phyloP scores from a whole-genome alignment of 2,113 vertebrate species.

The Pipa parva region DNA sequence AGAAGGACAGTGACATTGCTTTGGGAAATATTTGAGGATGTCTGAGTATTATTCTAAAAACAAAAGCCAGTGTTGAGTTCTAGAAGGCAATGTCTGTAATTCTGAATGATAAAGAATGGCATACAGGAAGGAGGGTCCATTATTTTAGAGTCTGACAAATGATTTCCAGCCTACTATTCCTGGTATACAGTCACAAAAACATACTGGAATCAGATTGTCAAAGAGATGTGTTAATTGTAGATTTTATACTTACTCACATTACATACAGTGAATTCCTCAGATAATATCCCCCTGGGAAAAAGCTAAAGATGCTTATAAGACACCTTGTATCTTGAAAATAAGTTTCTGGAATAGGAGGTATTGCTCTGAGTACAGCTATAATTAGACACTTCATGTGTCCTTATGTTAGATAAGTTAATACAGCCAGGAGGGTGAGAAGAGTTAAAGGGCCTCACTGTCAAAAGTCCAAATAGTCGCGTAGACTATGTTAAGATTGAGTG shows the following conservation, averaged over 20 bases:
- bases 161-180: background rate
- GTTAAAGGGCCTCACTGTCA: no score
- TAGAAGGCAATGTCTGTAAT: background rate
- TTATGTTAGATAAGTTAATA: background rate
- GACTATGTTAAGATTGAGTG: no score
- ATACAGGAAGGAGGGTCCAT: background rate
- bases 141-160: background rate
- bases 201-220: background rate
- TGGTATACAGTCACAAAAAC: conserved; percentile 1
- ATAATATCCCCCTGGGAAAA: background rate
- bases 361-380: background rate
- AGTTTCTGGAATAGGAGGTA: background rate
- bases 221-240: conserved; percentile 5
- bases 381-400: background rate
- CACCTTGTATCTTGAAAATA: background rate
- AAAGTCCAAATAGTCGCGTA: no score
- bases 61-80: no score
- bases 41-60: no score
- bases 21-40: no score
- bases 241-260: conserved; percentile 11
- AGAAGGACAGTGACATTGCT: no score
- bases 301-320: background rate
- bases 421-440: background rate
- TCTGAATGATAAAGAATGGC: background rate
- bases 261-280: conserved; percentile 5